Conservation (phyloP, 2,113 vertebrate species). For the Vidua macroura region DNA sequence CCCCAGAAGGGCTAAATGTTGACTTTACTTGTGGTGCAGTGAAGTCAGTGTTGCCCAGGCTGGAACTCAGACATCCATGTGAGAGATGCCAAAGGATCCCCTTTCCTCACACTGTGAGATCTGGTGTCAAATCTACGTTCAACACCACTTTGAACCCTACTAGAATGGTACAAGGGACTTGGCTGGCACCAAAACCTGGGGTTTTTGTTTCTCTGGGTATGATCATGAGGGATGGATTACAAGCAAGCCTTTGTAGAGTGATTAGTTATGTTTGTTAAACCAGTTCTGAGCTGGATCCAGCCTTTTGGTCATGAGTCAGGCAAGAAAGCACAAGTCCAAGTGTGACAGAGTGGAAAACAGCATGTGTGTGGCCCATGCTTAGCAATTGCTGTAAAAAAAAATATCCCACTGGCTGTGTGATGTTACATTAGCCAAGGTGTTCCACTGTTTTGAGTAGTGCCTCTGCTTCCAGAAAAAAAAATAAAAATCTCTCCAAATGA, state of each 20-base stretch:
- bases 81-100: not conserved
- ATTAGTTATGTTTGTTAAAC: not conserved
- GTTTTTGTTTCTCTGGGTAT: not conserved
- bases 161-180: not conserved
- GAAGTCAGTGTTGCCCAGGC: not conserved
- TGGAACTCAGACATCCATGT: fast-evolving
- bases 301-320: not conserved
- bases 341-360: conserved; percentile 7
- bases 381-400: not conserved
- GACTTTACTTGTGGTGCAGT: not conserved
- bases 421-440: not conserved
- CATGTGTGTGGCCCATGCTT: not conserved
- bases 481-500: not conserved
- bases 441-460: not conserved
- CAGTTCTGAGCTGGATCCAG: conserved; percentile 5
- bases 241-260: not conserved
- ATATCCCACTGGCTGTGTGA: not conserved
- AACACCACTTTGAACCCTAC: not conserved
- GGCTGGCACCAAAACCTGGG: not conserved
- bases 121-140: not conserved
- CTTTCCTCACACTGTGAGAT: not conserved
- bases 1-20: not conserved
- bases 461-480: not conserved
- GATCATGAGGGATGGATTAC: not conserved
- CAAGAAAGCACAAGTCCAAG: not conserved